Conservation (phyloP, 2,888 invertebrate genomes). For the Dexiosoma caninum region DNA sequence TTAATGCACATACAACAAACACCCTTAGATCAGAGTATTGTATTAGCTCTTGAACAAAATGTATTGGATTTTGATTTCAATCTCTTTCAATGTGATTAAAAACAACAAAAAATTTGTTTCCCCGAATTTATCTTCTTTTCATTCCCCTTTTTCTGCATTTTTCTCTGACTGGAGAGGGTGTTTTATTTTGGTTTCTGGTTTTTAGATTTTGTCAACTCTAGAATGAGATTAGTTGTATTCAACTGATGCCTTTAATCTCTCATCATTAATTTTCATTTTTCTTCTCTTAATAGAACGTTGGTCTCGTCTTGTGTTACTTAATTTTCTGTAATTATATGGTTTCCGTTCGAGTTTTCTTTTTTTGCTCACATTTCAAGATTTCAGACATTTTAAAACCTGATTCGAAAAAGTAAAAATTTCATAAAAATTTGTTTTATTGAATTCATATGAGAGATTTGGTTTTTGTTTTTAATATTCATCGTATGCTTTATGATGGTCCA, state of each 20-base stretch:
- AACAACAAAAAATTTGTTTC: neutral
- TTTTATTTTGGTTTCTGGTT: slow-evolving; percentile 35
- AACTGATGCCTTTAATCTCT: slow-evolving; percentile 36
- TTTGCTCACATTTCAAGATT: slow-evolving; percentile 17
- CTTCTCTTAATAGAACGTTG: slow-evolving; percentile 40
- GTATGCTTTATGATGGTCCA: neutral
- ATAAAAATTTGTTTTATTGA: neutral
- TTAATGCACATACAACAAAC: neutral
- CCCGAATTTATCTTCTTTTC: slow-evolving; percentile 13
- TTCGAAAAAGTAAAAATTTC: neutral
- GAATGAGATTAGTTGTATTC: neutral
- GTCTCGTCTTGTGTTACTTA: slow-evolving; percentile 24
- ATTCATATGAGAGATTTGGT: neutral
- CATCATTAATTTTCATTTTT: neutral
- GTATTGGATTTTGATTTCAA: too few species aligned
- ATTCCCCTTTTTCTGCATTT: slow-evolving; percentile 1
- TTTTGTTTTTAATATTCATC: neutral
- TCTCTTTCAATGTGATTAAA: neutral
- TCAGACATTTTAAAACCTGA: slow-evolving; percentile 23
- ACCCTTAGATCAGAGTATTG: too few species aligned
- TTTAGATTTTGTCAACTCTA: slow-evolving; percentile 9
- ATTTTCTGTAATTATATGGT: slow-evolving; percentile 46
- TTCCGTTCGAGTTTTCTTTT: slow-evolving; percentile 31
- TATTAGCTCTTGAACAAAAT: too few species aligned
- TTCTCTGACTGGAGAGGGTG: slow-evolving; percentile 25